These are phyloP conservation scores for Platyscapa corneri DNA, from an alignment of 1,140 invertebrate species.

Conservation along the genomic window DNA sequence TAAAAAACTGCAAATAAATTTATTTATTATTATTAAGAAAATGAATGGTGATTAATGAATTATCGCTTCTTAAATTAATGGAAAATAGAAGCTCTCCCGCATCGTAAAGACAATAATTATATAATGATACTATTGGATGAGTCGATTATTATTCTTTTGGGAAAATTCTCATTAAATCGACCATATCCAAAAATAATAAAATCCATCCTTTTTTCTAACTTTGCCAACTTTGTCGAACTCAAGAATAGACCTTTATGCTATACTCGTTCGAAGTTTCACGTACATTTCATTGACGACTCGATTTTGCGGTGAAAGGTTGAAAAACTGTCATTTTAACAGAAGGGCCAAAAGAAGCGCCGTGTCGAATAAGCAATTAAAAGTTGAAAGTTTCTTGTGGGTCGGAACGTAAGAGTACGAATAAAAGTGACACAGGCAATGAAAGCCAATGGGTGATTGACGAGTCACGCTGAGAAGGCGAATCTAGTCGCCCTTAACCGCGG, in stretches of 20 bases:
- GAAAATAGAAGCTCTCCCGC: neutral
- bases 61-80: neutral
- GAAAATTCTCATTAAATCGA: neutral
- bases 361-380: constrained; percentile 47
- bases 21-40: neutral
- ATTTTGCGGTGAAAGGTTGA: neutral
- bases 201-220: neutral
- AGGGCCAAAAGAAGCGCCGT: neutral
- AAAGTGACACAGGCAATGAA: neutral
- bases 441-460: constrained; percentile 31
- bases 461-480: constrained; percentile 25
- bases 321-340: neutral
- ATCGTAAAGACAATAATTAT: neutral
- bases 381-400: neutral
- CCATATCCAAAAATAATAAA: neutral
- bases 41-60: neutral
- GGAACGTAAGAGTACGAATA: neutral
- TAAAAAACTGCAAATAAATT: too few species aligned
- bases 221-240: neutral
- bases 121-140: neutral
- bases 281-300: neutral
- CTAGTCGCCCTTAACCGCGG: neutral
- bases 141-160: neutral
- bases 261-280: neutral
- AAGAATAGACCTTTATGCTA: neutral